A percentile compares a stretch with the other conserved stretches of the same genome.
Conservation (phyloP, 2,113 vertebrate genomes). For the Daubentonia madagascariensis region DNA sequence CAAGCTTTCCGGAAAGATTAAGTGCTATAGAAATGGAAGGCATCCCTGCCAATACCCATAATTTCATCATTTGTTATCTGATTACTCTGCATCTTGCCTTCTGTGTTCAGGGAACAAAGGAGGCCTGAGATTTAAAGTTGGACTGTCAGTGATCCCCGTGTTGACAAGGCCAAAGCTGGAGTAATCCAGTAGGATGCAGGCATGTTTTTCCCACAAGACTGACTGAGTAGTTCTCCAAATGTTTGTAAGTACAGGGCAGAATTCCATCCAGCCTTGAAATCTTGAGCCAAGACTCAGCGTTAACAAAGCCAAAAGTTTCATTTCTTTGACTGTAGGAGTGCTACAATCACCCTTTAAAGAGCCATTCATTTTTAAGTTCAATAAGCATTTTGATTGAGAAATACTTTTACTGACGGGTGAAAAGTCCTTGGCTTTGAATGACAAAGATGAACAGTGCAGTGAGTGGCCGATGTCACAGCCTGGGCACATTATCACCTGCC, state of each 20-base stretch:
- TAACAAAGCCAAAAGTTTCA: conserved; percentile 41
- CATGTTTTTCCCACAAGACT: background rate
- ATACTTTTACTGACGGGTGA: background rate
- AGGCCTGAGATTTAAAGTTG: background rate
- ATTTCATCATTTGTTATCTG: background rate
- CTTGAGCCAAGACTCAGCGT: conserved; percentile 15
- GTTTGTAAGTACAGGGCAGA: conserved; percentile 22
- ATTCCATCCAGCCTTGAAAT: conserved; percentile 46
- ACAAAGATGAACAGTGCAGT: background rate
- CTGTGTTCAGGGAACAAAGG: background rate
- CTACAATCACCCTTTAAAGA: background rate
- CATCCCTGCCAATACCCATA: background rate
- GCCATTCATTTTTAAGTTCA: conserved; percentile 22
- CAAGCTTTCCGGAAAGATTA: background rate
- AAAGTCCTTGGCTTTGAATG: conserved; percentile 19
- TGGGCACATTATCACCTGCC: background rate
- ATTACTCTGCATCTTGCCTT: background rate
- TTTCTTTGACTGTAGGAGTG: conserved; percentile 51
- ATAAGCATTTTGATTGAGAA: conserved; percentile 28
- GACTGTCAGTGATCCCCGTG: background rate
- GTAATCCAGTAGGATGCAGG: background rate
- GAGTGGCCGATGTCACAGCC: background rate
- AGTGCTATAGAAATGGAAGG: background rate
- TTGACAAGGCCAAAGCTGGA: background rate
- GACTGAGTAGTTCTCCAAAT: conserved; percentile 56